A percentile compares a stretch with the other conserved stretches of the same genome.
phyloP scores from a whole-genome alignment of 53 echinoderm and acorn worm species.

The Temnopleurus reevesii region DNA sequence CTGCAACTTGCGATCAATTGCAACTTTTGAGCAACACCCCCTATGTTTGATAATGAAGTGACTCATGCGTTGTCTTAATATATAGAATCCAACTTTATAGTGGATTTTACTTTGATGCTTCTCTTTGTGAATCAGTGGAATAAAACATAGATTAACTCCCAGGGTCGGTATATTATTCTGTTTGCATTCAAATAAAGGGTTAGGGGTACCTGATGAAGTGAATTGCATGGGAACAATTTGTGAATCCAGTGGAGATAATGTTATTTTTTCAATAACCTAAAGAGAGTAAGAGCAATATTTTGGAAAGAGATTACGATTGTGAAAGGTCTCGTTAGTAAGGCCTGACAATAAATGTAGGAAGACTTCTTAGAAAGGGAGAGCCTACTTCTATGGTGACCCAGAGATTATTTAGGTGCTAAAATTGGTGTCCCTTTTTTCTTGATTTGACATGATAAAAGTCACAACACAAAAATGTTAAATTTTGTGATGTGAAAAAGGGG shows the following conservation, averaged over 20 bases:
- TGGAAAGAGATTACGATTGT: slow-evolving; percentile 1
- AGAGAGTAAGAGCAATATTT: not conserved
- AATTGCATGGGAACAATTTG: not conserved
- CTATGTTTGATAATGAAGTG: slow-evolving; percentile 9
- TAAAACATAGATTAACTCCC: slow-evolving; percentile 22
- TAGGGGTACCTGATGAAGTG: not conserved
- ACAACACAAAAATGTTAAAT: too few species aligned
- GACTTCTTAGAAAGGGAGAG: too few species aligned
- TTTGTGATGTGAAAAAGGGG: too few species aligned
- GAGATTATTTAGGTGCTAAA: too few species aligned
- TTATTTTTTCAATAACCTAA: not conserved
- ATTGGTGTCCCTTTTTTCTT: too few species aligned
- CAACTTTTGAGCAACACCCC: too few species aligned
- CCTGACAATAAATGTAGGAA: too few species aligned
- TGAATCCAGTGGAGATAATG: not conserved
- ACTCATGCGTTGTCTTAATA: not conserved
- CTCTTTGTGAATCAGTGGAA: not conserved
- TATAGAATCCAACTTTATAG: not conserved
- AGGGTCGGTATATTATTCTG: not conserved
- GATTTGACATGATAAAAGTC: too few species aligned
- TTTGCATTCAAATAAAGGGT: slow-evolving; percentile 5
- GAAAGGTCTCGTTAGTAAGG: too few species aligned
- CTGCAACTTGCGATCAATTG: too few species aligned
- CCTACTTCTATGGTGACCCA: too few species aligned
- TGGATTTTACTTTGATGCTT: too few species aligned